Base-by-base conservation (phyloP, 2,113 vertebrate genomes). In the Eidolon helvum region DNA sequence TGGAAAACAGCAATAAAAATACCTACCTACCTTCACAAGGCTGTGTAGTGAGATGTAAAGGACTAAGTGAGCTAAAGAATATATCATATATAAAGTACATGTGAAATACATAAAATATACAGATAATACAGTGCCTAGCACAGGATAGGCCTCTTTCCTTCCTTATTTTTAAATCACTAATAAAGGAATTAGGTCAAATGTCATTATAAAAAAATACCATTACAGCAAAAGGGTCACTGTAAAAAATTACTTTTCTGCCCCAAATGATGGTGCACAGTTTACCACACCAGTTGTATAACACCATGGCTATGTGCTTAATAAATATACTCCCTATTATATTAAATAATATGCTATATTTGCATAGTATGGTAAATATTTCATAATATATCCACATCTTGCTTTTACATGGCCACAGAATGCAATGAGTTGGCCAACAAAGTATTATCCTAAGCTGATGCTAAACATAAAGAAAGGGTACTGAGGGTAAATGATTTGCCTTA, bases 101-200 rank as follows among this genome's bases (percentile, higher is more conserved):
- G 53, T 55, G 71, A 89, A 77, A 71, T 26, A 91, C 28, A 68
- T 22, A 38, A 66, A 91, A n/a, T 50, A 94, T 40, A 57, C 61
- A 74, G 71, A 65, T 69, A 90, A 75, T 84, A 87, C 1, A 59
- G 28, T 55, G 21, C 5, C 11, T 55, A 77, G 10, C n/a, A 95
- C 30, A 94, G 18, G 7, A 26, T 55, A 55, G 38, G 35, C 55
- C 45, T 82, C 18, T 53, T 89, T 91, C 21, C 40, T 66, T 77
- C 33, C 8, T 88, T 92, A 80, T 82, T 94, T 68, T 89, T 68
- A 79, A 95, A 96, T 78, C 50, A 95, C 77, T 69, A 78, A 80
- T 38, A 78, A 90, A 92, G 18, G 30, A 96, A 90, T 86, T 72
- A 40, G 21, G n/a, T 92, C 61, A 90, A 72, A 80, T 59, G 63